Conservation (phyloP, 2,888 invertebrate genomes). For the Ashinkailepas kermadecensis region DNA sequence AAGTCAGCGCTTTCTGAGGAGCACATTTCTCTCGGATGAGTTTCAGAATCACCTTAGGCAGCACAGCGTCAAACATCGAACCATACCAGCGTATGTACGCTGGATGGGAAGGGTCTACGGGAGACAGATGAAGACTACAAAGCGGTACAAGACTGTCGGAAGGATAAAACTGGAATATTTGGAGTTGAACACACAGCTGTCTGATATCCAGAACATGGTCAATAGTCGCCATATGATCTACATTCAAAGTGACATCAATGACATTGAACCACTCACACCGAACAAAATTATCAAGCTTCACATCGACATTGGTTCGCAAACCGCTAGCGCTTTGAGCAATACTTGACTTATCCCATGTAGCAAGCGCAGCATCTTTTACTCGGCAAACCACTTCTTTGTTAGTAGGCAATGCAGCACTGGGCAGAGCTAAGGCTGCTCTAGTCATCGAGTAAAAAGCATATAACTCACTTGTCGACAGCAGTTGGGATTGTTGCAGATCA, state of each 20-base stretch:
- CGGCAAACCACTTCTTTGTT: no score
- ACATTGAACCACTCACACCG: background rate
- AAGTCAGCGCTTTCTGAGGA: background rate
- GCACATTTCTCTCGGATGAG: background rate
- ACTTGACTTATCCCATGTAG: no score
- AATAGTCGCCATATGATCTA: slow-evolving; percentile 24
- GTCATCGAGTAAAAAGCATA: no score
- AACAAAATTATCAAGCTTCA: slow-evolving; percentile 10
- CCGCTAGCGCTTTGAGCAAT: no score
- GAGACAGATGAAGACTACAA: slow-evolving; percentile 7
- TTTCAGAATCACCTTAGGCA: background rate
- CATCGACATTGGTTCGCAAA: no score
- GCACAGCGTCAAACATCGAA: slow-evolving; percentile 15
- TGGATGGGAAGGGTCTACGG: slow-evolving; percentile 19
- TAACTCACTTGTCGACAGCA: no score
- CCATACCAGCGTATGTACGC: slow-evolving; percentile 20
- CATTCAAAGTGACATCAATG: background rate
- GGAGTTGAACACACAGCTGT: background rate
- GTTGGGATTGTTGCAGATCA: no score
- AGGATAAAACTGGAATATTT: slow-evolving; percentile 18
- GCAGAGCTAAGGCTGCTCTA: no score
- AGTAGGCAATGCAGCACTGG: no score
- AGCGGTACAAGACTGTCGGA: slow-evolving; percentile 24
- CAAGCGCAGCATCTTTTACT: no score
- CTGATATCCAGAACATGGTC: background rate